A percentile compares a stretch with the other conserved stretches of the same genome.
phyloP scores from a whole-genome alignment of 2,113 vertebrate species.

The Hirundichthys speculiger region DNA sequence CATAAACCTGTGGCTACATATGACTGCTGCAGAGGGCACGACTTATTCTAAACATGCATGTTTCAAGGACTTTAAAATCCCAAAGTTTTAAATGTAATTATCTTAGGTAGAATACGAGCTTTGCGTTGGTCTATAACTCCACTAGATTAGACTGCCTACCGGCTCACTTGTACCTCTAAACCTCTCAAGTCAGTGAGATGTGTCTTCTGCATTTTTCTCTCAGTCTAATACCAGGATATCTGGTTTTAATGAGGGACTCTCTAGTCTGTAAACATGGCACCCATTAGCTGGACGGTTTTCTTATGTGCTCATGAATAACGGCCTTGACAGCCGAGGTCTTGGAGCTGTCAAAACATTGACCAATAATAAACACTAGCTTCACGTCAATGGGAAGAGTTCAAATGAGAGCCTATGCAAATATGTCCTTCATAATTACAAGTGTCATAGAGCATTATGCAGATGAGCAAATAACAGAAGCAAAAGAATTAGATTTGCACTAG shows the following conservation, averaged over 20 bases:
- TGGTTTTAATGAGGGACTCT: conserved; percentile 54
- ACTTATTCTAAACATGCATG: conserved; percentile 21
- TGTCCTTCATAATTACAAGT: conserved; percentile 54
- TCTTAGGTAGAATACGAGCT: not conserved
- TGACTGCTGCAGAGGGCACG: conserved; percentile 14
- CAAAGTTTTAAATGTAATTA: conserved; percentile 3
- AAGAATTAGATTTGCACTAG: conserved; percentile 32
- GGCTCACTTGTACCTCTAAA: conserved; percentile 18
- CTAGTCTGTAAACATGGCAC: not conserved
- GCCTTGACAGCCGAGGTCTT: conserved; percentile 41
- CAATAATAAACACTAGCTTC: conserved; percentile 42
- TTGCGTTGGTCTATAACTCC: not conserved
- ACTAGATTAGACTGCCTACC: not conserved
- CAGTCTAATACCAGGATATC: conserved; percentile 36
- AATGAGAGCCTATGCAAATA: conserved; percentile 64
- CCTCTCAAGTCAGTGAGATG: not conserved
- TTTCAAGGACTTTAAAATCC: conserved; percentile 8
- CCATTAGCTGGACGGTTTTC: conserved; percentile 22
- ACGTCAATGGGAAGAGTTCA: conserved; percentile 53
- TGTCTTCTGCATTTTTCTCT: conserved; percentile 22
- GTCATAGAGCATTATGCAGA: conserved; percentile 70
- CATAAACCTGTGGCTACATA: conserved; percentile 22
- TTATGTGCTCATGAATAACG: conserved; percentile 56
- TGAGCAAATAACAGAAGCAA: conserved; percentile 22
- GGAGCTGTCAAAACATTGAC: conserved; percentile 64